Conservation (phyloP, 2,797 vertebrate species). For the Cirrhinus molitorella region DNA sequence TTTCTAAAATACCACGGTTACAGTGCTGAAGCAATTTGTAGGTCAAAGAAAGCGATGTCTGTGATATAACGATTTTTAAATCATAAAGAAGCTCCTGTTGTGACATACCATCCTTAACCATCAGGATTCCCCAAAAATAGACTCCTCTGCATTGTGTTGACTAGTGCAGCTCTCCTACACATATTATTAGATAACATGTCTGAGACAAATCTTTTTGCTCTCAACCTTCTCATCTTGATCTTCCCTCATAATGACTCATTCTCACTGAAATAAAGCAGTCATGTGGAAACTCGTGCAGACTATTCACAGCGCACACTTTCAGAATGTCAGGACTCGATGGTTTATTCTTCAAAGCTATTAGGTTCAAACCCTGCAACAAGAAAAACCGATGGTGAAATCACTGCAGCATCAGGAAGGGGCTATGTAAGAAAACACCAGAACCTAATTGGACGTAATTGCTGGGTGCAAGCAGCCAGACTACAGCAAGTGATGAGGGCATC, state of each 20-base stretch:
- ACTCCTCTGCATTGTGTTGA: slow-evolving; percentile 15
- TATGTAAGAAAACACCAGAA: slow-evolving; percentile 24
- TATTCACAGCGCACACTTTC: background rate
- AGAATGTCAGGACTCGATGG: background rate
- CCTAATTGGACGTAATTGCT: slow-evolving; percentile 48
- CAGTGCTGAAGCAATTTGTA: background rate
- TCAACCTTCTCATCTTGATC: slow-evolving; percentile 23
- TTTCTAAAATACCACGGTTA: background rate
- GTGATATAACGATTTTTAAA: slow-evolving; percentile 19
- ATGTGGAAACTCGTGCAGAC: background rate
- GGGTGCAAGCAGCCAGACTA: slow-evolving; percentile 12
- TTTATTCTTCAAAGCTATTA: background rate
- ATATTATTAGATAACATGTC: slow-evolving; percentile 38
- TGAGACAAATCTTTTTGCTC: slow-evolving; percentile 24
- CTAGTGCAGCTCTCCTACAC: slow-evolving; percentile 38
- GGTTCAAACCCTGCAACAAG: background rate
- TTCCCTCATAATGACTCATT: slow-evolving; percentile 40
- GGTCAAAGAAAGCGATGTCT: background rate
- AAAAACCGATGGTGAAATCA: background rate
- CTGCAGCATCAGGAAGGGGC: background rate
- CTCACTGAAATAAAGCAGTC: background rate
- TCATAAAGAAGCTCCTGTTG: background rate
- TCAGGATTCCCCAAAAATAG: slow-evolving; percentile 31
- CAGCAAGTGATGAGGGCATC: slow-evolving; percentile 22
- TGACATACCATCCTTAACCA: background rate